These are phyloP conservation scores for Drosophila obscura DNA, from an alignment of 1,140 invertebrate species.

Conservation along the genomic window DNA sequence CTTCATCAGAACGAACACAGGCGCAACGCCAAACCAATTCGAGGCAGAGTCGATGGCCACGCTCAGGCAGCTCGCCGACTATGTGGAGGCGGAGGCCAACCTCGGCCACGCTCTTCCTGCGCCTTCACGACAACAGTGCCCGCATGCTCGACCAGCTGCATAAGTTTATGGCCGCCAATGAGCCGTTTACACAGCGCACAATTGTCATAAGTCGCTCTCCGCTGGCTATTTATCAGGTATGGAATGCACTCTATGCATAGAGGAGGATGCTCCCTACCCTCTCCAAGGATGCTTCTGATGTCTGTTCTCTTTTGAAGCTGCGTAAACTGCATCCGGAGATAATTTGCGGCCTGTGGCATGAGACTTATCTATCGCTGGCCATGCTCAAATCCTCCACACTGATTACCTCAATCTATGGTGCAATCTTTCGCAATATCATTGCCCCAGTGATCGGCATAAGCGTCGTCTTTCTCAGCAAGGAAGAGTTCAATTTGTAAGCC, in stretches of 20 bases:
- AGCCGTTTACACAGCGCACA: slow-evolving; percentile 66
- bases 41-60: slow-evolving; percentile 71
- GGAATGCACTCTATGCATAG: too few relatives aligned
- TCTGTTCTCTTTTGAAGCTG: slow-evolving; percentile 46
- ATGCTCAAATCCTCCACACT: slow-evolving; percentile 78
- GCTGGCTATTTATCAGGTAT: slow-evolving; percentile 77
- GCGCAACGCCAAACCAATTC: slow-evolving; percentile 41
- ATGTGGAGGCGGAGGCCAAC: slow-evolving; percentile 63
- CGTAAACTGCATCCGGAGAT: slow-evolving; percentile 78
- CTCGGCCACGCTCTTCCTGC: slow-evolving; percentile 65
- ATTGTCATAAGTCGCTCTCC: slow-evolving; percentile 78
- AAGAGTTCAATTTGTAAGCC: slow-evolving; percentile 81
- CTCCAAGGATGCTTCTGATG: background rate
- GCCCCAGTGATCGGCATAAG: slow-evolving; percentile 83
- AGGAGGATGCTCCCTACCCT: background rate
- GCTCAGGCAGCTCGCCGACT: slow-evolving; percentile 62
- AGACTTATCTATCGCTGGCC: slow-evolving; percentile 68
- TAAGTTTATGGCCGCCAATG: slow-evolving; percentile 59
- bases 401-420: slow-evolving; percentile 81
- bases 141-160: slow-evolving; percentile 73
- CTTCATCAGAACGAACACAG: too few relatives aligned
- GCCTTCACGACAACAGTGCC: slow-evolving; percentile 73
- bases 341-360: slow-evolving; percentile 82
- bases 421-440: slow-evolving; percentile 81
- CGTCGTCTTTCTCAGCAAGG: slow-evolving; percentile 81